Evolutionary conservation across 2,888 invertebrate genomes (phyloP), one percentile per base, ranked within the genome.

Genomic region (Sicus ferrugineus): DNA sequence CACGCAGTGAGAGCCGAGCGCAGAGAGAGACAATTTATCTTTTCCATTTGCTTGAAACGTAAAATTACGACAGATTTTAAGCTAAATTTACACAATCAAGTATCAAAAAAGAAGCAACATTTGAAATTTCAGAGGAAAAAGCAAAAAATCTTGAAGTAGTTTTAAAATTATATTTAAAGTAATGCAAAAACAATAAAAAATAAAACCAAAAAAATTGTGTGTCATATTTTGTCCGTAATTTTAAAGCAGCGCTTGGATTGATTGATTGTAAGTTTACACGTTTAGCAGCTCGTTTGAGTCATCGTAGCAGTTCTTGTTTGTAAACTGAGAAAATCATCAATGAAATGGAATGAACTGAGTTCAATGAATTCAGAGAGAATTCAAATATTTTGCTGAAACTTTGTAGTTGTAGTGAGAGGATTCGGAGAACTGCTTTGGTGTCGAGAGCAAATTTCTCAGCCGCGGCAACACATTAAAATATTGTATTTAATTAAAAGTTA

Each of bases 181-280:
- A 28, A 38, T 64, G 42, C 66, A 23, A 73, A 66, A n/a, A n/a
- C n/a, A n/a, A 72, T 73, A 72, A 73, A 71, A 68, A 73, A 73
- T 70, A 73, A 65, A 69, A 73, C 34, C 16, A 70, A 73, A 66
- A 73, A 65, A n/a, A n/a, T n/a, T 80, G 72, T 76, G 74, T 74
- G 75, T 79, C 77, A 77, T 77, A 80, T 79, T 80, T 80, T 83
- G 82, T 82, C 82, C 83, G 83, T 81, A 82, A 77, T 74, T 81
- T 81, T 81, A 79, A 80, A 79, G 77, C 19, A 68, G 31, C 56
- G 72, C 59, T 46, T 69, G 9, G 0, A 38, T 31, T 42, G 50
- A 38, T 9, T 62, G 63, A 67, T 14, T 66, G 66, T 26, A 46
- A 69, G 67, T 69, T 52, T 54, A 52, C 54, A 68, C 68, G 23